These are phyloP conservation scores for Petrolisthes manimaculis DNA, from an alignment of 2,888 invertebrate species.

Conservation along the genomic window DNA sequence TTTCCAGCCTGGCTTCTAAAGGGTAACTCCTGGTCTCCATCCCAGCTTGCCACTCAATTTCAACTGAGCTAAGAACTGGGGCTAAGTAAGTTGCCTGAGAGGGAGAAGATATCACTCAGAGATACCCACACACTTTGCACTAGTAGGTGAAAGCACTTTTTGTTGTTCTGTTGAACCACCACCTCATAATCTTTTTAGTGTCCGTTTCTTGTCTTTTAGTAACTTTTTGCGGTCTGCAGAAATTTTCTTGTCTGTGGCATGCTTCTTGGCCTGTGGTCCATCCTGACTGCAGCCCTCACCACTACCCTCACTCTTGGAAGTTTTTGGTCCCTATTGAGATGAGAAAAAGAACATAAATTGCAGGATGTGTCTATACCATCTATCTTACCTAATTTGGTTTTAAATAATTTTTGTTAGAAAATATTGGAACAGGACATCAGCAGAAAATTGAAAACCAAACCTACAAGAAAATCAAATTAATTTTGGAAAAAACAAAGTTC, in stretches of 20 bases:
- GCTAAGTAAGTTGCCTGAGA: constrained; percentile 47
- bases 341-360: not conserved
- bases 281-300: constrained; percentile 69
- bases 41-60: not conserved
- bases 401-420: not conserved
- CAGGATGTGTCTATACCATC: not conserved
- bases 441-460: too few relatives aligned
- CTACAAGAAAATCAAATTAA: too few relatives aligned
- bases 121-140: constrained; percentile 47
- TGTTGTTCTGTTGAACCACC: constrained; percentile 11
- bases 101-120: constrained; percentile 34
- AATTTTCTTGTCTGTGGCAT: constrained; percentile 83
- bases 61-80: not conserved
- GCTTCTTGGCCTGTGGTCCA: constrained; percentile 86
- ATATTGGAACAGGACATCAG: too few relatives aligned
- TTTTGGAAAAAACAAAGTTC: too few relatives aligned
- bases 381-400: not conserved
- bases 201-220: constrained; percentile 64
- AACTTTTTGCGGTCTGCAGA: constrained; percentile 72
- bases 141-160: constrained; percentile 35
- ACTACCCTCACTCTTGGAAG: constrained; percentile 43
- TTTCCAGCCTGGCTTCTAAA: not conserved
- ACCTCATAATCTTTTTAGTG: constrained; percentile 63
- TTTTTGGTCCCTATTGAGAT: constrained; percentile 44
- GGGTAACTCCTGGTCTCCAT: constrained; percentile 4